A percentile compares a stretch with the other conserved stretches of the same genome.
These are phyloP conservation scores for Salarias fasciatus DNA, from an alignment of 2,797 vertebrate species.

Conservation along the genomic window DNA sequence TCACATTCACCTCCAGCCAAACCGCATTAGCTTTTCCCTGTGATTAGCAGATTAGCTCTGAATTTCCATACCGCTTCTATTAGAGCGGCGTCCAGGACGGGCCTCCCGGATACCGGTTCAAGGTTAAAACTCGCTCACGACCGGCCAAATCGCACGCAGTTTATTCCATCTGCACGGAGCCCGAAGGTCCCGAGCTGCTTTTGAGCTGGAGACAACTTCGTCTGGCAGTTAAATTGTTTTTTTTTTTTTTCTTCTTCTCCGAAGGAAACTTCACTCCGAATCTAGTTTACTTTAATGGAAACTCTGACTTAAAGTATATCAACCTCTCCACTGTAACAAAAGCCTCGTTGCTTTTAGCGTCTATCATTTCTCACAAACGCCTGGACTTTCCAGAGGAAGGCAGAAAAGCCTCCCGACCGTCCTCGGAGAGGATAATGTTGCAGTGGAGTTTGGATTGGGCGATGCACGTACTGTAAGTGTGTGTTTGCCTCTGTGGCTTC, in stretches of 20 bases:
- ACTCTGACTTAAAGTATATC: slow-evolving; percentile 64
- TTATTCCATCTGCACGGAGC: too few species aligned
- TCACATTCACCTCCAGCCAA: slow-evolving; percentile 68
- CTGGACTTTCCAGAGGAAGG: background rate
- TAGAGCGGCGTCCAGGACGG: slow-evolving; percentile 53
- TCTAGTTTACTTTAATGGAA: slow-evolving; percentile 62
- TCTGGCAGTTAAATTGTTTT: too few species aligned
- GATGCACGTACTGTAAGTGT: background rate
- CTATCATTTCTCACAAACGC: slow-evolving; percentile 46
- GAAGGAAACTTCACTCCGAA: slow-evolving; percentile 31
- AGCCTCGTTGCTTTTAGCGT: slow-evolving; percentile 40
- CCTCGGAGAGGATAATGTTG: too few species aligned
- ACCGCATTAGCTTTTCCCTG: slow-evolving; percentile 67
- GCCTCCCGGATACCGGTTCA: slow-evolving; percentile 65
- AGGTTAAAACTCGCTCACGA: slow-evolving; percentile 65
- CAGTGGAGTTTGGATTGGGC: too few species aligned
- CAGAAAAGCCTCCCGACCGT: too few species aligned
- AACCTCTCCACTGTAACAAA: slow-evolving; percentile 39
- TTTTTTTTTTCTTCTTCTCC: background rate
- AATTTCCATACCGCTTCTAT: slow-evolving; percentile 78
- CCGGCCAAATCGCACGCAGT: too few species aligned
- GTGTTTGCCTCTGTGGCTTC: slow-evolving; percentile 20
- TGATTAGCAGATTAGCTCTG: slow-evolving; percentile 74
- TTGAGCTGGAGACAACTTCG: too few species aligned
- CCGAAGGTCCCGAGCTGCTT: too few species aligned